Evolutionary conservation across 2,113 vertebrate genomes (phyloP).

Genomic region (Urocynchramus pylzowi): DNA sequence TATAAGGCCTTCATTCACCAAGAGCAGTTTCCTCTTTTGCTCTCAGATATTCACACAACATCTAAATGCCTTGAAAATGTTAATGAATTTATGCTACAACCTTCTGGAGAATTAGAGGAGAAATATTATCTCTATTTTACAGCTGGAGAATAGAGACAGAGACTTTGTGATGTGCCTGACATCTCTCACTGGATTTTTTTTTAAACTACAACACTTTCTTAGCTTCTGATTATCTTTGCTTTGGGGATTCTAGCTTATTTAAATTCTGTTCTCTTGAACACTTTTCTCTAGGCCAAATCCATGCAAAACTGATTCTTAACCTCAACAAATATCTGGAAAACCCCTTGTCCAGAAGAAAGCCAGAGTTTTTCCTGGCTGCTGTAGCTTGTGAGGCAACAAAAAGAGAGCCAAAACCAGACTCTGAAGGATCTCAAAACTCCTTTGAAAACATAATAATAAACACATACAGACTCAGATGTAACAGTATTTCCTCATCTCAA

Average conservation of each 20-base stretch:
- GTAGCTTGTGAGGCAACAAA: background rate
- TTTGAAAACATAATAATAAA: background rate
- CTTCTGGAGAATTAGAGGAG: constrained; percentile 4
- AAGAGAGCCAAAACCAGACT: background rate
- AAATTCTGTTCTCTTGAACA: background rate
- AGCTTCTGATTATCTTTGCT: background rate
- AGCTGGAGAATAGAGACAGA: background rate
- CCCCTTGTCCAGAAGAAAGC: background rate
- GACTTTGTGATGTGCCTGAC: background rate
- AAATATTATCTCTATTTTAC: constrained; percentile 43
- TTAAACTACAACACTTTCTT: background rate
- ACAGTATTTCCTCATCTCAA: background rate
- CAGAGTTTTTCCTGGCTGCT: background rate
- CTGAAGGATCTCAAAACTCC: background rate
- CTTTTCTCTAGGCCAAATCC: background rate
- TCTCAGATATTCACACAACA: background rate
- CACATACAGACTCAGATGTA: background rate
- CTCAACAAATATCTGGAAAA: background rate
- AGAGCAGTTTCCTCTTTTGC: background rate
- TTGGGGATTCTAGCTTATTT: background rate
- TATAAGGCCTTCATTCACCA: background rate
- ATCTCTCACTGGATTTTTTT: constrained; percentile 4
- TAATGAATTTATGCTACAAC: constrained; percentile 5
- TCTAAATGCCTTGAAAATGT: constrained; percentile 11
- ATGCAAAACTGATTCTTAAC: background rate